phyloP scores from a whole-genome alignment of 1,140 invertebrate species.

The Halesus radiatus region DNA sequence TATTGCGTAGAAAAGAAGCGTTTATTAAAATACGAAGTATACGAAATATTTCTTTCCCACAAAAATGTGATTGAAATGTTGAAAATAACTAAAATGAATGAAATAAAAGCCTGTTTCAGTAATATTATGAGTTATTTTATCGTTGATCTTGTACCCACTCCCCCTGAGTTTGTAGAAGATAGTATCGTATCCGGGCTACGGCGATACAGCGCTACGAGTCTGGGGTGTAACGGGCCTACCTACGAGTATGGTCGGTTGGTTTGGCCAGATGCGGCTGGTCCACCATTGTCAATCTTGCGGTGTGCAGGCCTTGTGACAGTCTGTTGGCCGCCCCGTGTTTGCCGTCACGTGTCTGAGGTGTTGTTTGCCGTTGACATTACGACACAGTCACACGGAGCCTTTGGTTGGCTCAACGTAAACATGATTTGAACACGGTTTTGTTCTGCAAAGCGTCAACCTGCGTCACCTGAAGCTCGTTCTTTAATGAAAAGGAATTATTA shows the following conservation, averaged over 20 bases:
- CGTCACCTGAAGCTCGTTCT: not conserved
- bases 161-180: too few relatives aligned
- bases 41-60: too few relatives aligned
- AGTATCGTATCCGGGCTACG: too few relatives aligned
- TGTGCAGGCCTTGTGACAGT: slow-evolving; percentile 15
- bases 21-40: too few relatives aligned
- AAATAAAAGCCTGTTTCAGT: too few relatives aligned
- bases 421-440: slow-evolving; percentile 15
- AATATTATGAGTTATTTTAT: too few relatives aligned
- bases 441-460: not conserved
- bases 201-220: too few relatives aligned
- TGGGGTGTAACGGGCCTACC: not conserved
- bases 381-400: slow-evolving; percentile 15
- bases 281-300: slow-evolving; percentile 51
- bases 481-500: not conserved
- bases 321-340: slow-evolving; percentile 15
- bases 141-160: too few relatives aligned
- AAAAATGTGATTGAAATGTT: too few relatives aligned
- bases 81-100: too few relatives aligned
- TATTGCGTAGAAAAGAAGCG: too few relatives aligned
- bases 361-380: slow-evolving; percentile 47
- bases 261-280: slow-evolving; percentile 28
- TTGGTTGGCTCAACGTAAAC: not conserved
- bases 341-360: slow-evolving; percentile 40
- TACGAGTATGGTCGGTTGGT: not conserved